phyloP scores from a whole-genome alignment of 2,113 vertebrate species.

The Myotis yumanensis region DNA sequence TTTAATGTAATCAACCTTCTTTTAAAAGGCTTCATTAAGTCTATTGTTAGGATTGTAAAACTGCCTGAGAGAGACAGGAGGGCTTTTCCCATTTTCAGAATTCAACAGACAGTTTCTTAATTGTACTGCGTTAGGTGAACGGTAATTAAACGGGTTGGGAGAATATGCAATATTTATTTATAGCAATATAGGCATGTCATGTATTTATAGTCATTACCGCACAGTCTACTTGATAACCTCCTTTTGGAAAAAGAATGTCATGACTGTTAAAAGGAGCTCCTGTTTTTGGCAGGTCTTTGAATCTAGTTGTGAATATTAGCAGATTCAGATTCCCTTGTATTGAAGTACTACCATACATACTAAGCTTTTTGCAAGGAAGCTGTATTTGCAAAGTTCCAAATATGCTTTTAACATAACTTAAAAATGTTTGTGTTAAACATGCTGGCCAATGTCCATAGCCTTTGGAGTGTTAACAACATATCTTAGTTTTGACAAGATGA shows the following conservation, averaged over 20 bases:
- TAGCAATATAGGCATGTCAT: slow-evolving; percentile 57
- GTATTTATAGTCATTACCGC: slow-evolving; percentile 56
- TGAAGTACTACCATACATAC: neutral
- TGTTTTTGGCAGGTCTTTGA: slow-evolving; percentile 47
- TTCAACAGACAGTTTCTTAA: slow-evolving; percentile 68
- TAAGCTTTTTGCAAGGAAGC: slow-evolving; percentile 36
- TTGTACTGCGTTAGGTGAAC: slow-evolving; percentile 67
- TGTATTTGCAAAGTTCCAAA: neutral
- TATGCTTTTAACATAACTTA: slow-evolving; percentile 39
- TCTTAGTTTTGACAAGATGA: slow-evolving; percentile 13
- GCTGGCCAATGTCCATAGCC: neutral
- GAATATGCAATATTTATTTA: slow-evolving; percentile 70
- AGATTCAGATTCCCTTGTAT: neutral
- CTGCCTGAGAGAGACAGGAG: slow-evolving; percentile 63
- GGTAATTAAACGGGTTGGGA: slow-evolving; percentile 71
- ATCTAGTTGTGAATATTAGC: slow-evolving; percentile 30
- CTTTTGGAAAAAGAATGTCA: neutral
- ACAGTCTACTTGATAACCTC: slow-evolving; percentile 51
- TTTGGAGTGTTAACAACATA: neutral
- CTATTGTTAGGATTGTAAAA: slow-evolving; percentile 69
- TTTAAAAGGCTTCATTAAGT: slow-evolving; percentile 71
- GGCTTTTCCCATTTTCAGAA: slow-evolving; percentile 68
- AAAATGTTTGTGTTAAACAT: slow-evolving; percentile 18
- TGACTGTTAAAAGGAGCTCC: slow-evolving; percentile 51
- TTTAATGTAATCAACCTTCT: slow-evolving; percentile 59